Conservation (phyloP, 2,797 vertebrate genomes). For the Vultur gryphus region DNA sequence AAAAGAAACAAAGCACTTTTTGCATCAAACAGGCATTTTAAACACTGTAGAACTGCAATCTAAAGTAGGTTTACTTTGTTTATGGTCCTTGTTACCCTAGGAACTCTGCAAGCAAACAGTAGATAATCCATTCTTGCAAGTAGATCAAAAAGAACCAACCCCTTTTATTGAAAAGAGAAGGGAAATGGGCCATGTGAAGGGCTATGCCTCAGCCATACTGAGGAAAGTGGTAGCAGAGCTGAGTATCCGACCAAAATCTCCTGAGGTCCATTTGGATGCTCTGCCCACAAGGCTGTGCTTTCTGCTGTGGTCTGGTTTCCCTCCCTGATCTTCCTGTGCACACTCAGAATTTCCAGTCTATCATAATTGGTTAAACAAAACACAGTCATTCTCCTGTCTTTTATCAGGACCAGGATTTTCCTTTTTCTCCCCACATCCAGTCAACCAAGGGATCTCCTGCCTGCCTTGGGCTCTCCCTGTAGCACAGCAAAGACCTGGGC, state of each 20-base stretch:
- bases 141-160: background rate
- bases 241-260: background rate
- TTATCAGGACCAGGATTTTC: background rate
- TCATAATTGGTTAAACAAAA: accelerated
- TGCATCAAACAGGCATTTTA: constrained; percentile 8
- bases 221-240: background rate
- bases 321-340: background rate
- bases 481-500: background rate
- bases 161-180: background rate
- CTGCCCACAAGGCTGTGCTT: background rate
- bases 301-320: background rate
- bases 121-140: background rate
- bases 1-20: background rate
- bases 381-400: background rate
- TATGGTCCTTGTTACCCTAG: background rate
- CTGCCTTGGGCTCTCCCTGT: background rate
- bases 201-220: background rate
- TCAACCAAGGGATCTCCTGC: background rate
- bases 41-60: background rate
- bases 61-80: background rate
- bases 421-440: background rate
- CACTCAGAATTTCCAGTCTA: background rate
- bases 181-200: background rate
- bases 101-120: background rate
- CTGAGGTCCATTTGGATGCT: background rate